Conservation (phyloP, 2,888 invertebrate genomes). For the Schrankia costaestrigalis region DNA sequence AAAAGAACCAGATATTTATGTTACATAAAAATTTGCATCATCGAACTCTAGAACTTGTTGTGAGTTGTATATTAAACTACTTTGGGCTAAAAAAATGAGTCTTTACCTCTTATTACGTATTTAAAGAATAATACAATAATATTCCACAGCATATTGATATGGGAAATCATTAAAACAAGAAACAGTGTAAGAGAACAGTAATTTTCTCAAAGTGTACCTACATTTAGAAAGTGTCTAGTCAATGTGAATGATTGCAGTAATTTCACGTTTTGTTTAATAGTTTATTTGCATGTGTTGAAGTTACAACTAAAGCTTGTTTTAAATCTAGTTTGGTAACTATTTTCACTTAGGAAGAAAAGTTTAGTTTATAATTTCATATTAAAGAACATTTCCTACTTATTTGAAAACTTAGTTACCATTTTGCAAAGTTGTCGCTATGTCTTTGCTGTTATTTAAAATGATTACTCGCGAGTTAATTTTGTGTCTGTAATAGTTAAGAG, state of each 20-base stretch:
- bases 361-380: not conserved
- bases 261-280: constrained; percentile 32
- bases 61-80: too few relatives aligned
- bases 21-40: too few relatives aligned
- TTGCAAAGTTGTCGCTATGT: too few relatives aligned
- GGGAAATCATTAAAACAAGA: constrained; percentile 24
- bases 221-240: constrained; percentile 37
- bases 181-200: constrained; percentile 19
- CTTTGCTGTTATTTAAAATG: too few relatives aligned
- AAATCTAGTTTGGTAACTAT: constrained; percentile 5
- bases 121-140: not conserved
- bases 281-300: constrained; percentile 24
- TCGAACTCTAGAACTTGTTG: too few relatives aligned
- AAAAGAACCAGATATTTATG: too few relatives aligned
- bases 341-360: constrained; percentile 15
- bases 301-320: constrained; percentile 15
- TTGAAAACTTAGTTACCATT: too few relatives aligned
- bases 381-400: too few relatives aligned
- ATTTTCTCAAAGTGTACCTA: constrained; percentile 31
- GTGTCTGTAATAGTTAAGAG: too few relatives aligned
- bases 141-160: constrained; percentile 15
- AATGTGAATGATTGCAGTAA: constrained; percentile 32
- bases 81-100: too few relatives aligned
- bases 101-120: too few relatives aligned
- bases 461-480: too few relatives aligned